These are phyloP conservation scores for Setophaga petechia DNA, from an alignment of 2,113 vertebrate genomes.

Conservation along the genomic window DNA sequence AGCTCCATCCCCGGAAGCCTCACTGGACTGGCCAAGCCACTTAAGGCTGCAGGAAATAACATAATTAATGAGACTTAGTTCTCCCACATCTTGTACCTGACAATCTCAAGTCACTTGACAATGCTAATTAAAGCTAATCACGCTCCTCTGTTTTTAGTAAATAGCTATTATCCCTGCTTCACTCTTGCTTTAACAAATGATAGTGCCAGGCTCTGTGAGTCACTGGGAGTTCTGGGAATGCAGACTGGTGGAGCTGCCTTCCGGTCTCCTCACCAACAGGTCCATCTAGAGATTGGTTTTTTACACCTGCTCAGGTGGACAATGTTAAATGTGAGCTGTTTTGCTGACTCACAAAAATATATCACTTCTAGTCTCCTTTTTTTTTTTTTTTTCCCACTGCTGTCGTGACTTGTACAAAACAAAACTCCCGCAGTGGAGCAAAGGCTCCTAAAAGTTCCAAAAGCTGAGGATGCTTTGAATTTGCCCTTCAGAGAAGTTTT, in stretches of 20 bases:
- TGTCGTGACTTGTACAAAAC: neutral
- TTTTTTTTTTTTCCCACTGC: too few relatives aligned
- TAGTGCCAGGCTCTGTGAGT: conserved; percentile 18
- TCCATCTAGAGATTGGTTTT: neutral
- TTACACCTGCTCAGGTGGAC: neutral
- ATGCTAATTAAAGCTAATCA: conserved; percentile 63
- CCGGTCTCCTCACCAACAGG: neutral
- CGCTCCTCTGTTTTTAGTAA: conserved; percentile 59
- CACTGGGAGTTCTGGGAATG: neutral
- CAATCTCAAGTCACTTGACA: conserved; percentile 51
- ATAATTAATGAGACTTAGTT: conserved; percentile 58
- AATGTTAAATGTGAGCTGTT: neutral
- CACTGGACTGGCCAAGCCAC: conserved; percentile 40
- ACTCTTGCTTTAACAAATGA: conserved; percentile 63
- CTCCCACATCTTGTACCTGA: conserved; percentile 59
- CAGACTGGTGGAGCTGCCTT: neutral
- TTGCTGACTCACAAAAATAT: neutral
- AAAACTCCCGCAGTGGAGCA: fast-evolving
- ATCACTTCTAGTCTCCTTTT: neutral
- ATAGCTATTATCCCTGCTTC: conserved; percentile 64
- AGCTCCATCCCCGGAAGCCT: neutral
- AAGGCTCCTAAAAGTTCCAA: neutral
- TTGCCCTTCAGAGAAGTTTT: conserved; percentile 32
- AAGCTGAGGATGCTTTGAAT: conserved; percentile 10
- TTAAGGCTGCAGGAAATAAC: conserved; percentile 60